phyloP scores from a whole-genome alignment of 1,140 invertebrate genomes.

The Macrostomum lignano region DNA sequence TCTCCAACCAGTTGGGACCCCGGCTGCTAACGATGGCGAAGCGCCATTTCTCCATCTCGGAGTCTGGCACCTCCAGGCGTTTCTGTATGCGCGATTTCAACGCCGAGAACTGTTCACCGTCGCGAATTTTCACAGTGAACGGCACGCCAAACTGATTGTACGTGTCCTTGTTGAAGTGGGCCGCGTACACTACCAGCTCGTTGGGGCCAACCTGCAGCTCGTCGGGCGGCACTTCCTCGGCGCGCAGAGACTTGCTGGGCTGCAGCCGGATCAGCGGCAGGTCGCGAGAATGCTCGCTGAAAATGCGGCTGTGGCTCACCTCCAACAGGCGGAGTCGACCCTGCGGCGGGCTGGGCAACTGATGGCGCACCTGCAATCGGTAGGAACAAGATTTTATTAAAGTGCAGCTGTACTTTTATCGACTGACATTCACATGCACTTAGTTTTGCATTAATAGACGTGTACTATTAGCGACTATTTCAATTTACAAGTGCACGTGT shows the following conservation, averaged over 20 bases:
- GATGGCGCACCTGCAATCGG: too few species aligned
- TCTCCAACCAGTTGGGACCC: background rate
- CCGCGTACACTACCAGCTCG: slow-evolving; percentile 72
- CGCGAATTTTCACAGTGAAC: slow-evolving; percentile 56
- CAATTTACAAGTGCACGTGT: too few species aligned
- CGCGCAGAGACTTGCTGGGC: slow-evolving; percentile 36
- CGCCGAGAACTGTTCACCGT: slow-evolving; percentile 54
- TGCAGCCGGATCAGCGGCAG: slow-evolving; percentile 7
- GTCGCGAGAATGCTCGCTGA: slow-evolving; percentile 10
- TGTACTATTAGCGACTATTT: too few species aligned
- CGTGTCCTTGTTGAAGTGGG: slow-evolving; percentile 84
- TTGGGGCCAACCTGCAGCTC: slow-evolving; percentile 48
- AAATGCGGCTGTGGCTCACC: slow-evolving; percentile 30
- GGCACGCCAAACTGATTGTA: slow-evolving; percentile 90
- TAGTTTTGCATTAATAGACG: too few species aligned
- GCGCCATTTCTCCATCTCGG: slow-evolving; percentile 69
- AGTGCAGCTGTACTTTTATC: too few species aligned
- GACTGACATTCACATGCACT: too few species aligned
- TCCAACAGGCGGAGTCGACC: slow-evolving; percentile 20
- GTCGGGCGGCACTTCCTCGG: slow-evolving; percentile 77
- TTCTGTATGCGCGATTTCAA: slow-evolving; percentile 71
- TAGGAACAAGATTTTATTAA: too few species aligned
- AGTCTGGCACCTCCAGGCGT: slow-evolving; percentile 70
- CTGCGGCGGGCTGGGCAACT: too few species aligned
- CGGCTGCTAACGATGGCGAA: background rate